Evolutionary conservation across 2,888 invertebrate genomes (phyloP).

Genomic region (Rotaria sp.): DNA sequence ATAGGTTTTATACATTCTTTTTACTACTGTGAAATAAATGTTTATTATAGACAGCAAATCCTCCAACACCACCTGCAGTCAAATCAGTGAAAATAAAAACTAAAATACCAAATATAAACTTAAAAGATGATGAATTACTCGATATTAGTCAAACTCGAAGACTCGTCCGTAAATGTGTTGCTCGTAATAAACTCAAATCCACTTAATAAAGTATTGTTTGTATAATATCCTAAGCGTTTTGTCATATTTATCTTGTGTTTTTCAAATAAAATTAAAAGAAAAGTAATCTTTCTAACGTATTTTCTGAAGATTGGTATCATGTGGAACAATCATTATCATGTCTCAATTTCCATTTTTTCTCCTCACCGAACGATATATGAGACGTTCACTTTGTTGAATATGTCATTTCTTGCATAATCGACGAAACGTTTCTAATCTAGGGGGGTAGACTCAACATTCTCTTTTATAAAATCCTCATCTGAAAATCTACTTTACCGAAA

Average conservation of each 20-base stretch:
- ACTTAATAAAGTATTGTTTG: neutral
- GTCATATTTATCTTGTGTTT: neutral
- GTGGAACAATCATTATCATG: no score
- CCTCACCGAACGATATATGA: no score
- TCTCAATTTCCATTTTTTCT: no score
- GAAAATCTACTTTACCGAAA: no score
- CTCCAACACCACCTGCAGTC: neutral
- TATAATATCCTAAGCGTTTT: neutral
- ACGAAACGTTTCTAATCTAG: no score
- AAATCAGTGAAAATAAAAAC: neutral
- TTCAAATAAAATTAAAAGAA: neutral
- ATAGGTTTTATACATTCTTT: neutral
- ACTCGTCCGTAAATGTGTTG: slow-evolving; percentile 31
- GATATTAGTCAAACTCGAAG: slow-evolving; percentile 31
- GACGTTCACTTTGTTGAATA: no score
- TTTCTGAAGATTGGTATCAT: no score
- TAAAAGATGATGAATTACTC: slow-evolving; percentile 27
- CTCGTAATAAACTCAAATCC: neutral
- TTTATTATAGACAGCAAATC: neutral
- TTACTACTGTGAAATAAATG: neutral
- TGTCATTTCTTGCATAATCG: no score
- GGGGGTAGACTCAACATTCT: no score
- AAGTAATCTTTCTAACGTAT: no score
- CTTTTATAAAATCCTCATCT: no score
- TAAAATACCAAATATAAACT: neutral